phyloP scores from a whole-genome alignment of 1,140 invertebrate genomes.

The Drosophila quadrilineata region DNA sequence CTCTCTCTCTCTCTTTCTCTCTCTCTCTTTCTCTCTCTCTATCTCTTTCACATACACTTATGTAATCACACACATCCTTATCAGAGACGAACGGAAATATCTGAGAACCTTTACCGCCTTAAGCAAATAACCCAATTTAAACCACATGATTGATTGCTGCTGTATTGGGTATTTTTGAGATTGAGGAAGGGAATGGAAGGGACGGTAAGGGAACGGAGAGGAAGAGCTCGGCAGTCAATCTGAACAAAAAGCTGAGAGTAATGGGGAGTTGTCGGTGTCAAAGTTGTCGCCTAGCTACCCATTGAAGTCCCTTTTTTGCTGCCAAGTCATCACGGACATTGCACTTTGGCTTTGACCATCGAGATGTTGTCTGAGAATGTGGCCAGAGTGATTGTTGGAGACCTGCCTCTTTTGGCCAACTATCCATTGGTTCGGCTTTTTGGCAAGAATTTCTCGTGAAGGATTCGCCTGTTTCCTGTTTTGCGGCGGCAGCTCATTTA shows the following conservation, averaged over 20 bases:
- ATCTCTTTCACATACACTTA: conserved; percentile 8
- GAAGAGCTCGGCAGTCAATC: conserved; percentile 44
- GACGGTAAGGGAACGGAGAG: neutral
- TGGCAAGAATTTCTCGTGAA: conserved; percentile 47
- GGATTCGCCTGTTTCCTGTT: conserved; percentile 61
- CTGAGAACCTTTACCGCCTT: conserved; percentile 64
- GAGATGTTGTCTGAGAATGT: conserved; percentile 47
- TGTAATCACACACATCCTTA: conserved; percentile 24
- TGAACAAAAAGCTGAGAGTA: conserved; percentile 40
- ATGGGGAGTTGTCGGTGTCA: conserved; percentile 34
- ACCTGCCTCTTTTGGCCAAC: conserved; percentile 10
- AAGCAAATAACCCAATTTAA: conserved; percentile 79
- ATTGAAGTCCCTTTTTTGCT: conserved; percentile 39
- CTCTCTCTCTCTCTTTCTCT: too few relatives aligned
- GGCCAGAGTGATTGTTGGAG: neutral
- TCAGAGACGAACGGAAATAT: conserved; percentile 28
- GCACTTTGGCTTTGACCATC: conserved; percentile 78
- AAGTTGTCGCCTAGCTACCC: conserved; percentile 61
- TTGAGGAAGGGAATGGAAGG: neutral
- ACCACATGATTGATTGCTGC: conserved; percentile 77
- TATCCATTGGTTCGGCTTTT: too few relatives aligned
- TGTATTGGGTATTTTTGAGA: conserved; percentile 19
- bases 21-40: too few relatives aligned
- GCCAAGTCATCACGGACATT: conserved; percentile 76
- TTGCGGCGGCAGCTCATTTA: conserved; percentile 67